These are phyloP conservation scores for Drosophila neotestacea DNA, from an alignment of 2,888 invertebrate species.

Conservation along the genomic window DNA sequence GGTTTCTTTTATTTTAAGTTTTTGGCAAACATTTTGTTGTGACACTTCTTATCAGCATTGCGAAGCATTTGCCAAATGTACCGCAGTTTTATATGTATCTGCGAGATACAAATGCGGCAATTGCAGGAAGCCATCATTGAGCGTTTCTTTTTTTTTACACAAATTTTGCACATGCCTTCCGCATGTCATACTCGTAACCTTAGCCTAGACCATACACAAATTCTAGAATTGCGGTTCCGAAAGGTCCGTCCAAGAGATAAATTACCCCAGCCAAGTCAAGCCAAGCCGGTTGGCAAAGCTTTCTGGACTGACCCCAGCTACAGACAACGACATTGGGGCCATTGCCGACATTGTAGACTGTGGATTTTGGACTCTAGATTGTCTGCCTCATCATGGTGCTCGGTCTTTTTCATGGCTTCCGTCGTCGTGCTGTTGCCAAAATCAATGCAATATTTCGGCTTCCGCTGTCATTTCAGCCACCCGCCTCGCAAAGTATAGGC, in stretches of 20 bases:
- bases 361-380: slow-evolving; percentile 25
- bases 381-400: slow-evolving; percentile 21
- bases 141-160: slow-evolving; percentile 23
- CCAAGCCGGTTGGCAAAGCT: slow-evolving; percentile 44
- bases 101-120: slow-evolving; percentile 78
- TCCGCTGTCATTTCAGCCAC: slow-evolving; percentile 63
- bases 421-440: slow-evolving; percentile 71
- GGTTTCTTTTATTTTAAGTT: slow-evolving; percentile 14
- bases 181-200: slow-evolving; percentile 71
- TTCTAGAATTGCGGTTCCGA: slow-evolving; percentile 34
- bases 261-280: slow-evolving; percentile 60
- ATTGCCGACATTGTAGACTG: slow-evolving; percentile 48
- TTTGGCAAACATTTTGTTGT: slow-evolving; percentile 59
- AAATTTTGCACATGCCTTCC: slow-evolving; percentile 54
- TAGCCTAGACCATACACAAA: slow-evolving; percentile 71
- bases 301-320: slow-evolving; percentile 51
- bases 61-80: slow-evolving; percentile 55
- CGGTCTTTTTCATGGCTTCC: slow-evolving; percentile 69
- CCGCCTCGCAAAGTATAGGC: slow-evolving; percentile 11
- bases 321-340: slow-evolving; percentile 55
- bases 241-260: slow-evolving; percentile 68
- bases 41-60: slow-evolving; percentile 55
- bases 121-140: slow-evolving; percentile 34
- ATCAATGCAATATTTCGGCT: slow-evolving; percentile 75
- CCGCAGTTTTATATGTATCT: slow-evolving; percentile 54